These are phyloP conservation scores for Aegithalos caudatus DNA, from an alignment of 2,113 vertebrate species.

Conservation along the genomic window DNA sequence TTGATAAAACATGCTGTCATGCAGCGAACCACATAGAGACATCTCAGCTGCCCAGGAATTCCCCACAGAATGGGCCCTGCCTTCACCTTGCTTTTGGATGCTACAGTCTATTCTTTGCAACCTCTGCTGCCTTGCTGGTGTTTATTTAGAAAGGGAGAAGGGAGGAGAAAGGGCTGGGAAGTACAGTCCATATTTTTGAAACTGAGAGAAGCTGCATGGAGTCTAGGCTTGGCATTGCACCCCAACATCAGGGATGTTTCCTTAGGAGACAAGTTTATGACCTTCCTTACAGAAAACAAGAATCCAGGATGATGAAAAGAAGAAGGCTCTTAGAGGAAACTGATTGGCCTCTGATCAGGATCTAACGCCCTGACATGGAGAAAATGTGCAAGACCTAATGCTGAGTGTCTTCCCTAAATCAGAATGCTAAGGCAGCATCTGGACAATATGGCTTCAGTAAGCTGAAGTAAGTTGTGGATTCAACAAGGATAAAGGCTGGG, in stretches of 20 bases:
- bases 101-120: not conserved
- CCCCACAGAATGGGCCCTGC: not conserved
- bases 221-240: not conserved
- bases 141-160: not conserved
- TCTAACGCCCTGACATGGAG: not conserved
- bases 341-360: not conserved
- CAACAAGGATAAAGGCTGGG: not conserved
- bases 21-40: not conserved
- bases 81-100: not conserved
- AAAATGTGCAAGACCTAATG: not conserved
- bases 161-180: not conserved
- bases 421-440: not conserved
- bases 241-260: not conserved
- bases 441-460: not conserved
- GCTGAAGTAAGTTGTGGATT: not conserved
- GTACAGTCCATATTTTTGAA: not conserved
- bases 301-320: not conserved
- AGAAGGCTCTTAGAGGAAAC: not conserved
- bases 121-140: not conserved
- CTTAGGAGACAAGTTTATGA: not conserved
- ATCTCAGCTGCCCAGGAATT: not conserved
- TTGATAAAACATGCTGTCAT: not conserved
- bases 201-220: not conserved
- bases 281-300: not conserved
- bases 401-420: not conserved